Evolutionary conservation across 2,888 invertebrate species (phyloP).

Genomic region (Chrysodeixis includens): DNA sequence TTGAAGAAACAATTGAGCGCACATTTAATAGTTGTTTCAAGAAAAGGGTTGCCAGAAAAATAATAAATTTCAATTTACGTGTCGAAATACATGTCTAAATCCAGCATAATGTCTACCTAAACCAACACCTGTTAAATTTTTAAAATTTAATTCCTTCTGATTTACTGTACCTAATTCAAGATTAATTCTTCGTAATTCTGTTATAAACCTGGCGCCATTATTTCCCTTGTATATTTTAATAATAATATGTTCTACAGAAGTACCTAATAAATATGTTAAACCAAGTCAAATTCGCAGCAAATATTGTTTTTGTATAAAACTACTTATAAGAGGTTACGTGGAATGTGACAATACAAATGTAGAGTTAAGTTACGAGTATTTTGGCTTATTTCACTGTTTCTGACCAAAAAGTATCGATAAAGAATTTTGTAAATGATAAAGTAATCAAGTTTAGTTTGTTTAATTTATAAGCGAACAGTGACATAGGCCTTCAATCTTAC

Average conservation of each 20-base stretch:
- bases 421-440: slow-evolving; percentile 27
- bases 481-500: slow-evolving; percentile 35
- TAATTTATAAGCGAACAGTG: slow-evolving; percentile 21
- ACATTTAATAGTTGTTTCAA: slow-evolving; percentile 12
- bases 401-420: slow-evolving; percentile 19
- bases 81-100: too few species aligned
- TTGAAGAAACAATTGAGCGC: slow-evolving; percentile 6
- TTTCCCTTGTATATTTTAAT: background rate
- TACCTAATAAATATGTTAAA: slow-evolving; percentile 5
- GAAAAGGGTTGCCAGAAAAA: background rate
- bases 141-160: too few species aligned
- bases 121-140: too few species aligned
- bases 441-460: slow-evolving; percentile 8
- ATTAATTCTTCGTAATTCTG: background rate
- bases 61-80: too few species aligned
- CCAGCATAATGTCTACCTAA: too few species aligned
- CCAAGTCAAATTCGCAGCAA: slow-evolving; percentile 10
- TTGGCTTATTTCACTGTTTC: slow-evolving; percentile 24
- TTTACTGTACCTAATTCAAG: too few species aligned
- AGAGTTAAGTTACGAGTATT: slow-evolving; percentile 42
- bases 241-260: slow-evolving; percentile 1
- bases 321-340: slow-evolving; percentile 8
- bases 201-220: background rate
- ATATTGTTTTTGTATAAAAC: slow-evolving; percentile 16
- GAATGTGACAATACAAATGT: slow-evolving; percentile 46